Conservation (phyloP, 2,797 vertebrate genomes). For the Microctenopoma stevenorrisi region DNA sequence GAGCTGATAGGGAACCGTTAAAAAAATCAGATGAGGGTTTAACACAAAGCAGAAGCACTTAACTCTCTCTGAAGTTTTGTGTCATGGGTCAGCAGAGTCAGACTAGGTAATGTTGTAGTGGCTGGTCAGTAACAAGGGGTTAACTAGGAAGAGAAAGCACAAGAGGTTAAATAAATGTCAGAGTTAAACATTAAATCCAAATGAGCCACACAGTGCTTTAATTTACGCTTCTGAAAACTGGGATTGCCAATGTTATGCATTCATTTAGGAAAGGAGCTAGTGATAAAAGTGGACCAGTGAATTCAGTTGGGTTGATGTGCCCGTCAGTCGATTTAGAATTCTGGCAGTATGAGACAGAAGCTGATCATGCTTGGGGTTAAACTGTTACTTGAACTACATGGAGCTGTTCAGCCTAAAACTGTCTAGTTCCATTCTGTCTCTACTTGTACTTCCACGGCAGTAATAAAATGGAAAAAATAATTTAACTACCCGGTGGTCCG, state of each 20-base stretch:
- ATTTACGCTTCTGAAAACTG: conserved; percentile 7
- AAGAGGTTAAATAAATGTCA: conserved; percentile 70
- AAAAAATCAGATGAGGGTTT: conserved; percentile 41
- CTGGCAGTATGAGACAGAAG: conserved; percentile 21
- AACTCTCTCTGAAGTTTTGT: conserved; percentile 15
- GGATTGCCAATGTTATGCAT: conserved; percentile 10
- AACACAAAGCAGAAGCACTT: conserved; percentile 38
- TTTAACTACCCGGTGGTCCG: not conserved
- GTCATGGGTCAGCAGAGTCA: conserved; percentile 5
- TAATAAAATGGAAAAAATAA: conserved; percentile 1
- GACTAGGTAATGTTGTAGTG: conserved; percentile 4
- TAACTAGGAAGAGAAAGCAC: conserved; percentile 28
- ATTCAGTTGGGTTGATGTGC: conserved; percentile 34
- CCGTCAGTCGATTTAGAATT: conserved; percentile 19
- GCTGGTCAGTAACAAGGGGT: conserved; percentile 40
- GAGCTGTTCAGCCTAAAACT: conserved; percentile 8
- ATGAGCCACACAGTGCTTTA: conserved; percentile 12
- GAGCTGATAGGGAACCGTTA: conserved; percentile 57
- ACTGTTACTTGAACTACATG: conserved; percentile 10
- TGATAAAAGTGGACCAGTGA: conserved; percentile 1
- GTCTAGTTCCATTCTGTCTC: not conserved
- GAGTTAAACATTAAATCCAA: conserved; percentile 77
- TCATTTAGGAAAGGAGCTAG: conserved; percentile 4
- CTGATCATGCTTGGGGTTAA: conserved; percentile 35
- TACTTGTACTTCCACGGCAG: not conserved